phyloP scores from a whole-genome alignment of 2,797 vertebrate species.

The Lycodopsis pacificus region DNA sequence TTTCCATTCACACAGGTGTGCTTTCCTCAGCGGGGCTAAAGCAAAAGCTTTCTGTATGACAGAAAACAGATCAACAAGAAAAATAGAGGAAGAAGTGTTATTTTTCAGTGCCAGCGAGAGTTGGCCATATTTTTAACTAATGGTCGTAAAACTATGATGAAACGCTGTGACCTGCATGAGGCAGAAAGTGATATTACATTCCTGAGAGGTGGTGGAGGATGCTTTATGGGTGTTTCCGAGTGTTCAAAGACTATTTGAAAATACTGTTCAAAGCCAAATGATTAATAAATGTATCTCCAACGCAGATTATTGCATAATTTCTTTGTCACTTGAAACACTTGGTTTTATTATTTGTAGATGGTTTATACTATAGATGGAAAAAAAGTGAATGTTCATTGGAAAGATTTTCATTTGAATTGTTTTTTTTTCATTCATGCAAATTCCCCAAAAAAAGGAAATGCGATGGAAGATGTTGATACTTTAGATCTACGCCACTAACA shows the following conservation, averaged over 20 bases:
- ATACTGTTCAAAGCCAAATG: background rate
- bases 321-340: background rate
- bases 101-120: constrained; percentile 18
- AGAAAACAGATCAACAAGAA: constrained; percentile 27
- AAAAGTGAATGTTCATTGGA: background rate
- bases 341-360: background rate
- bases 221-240: constrained; percentile 18
- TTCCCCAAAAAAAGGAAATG: background rate
- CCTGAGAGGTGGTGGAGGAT: constrained; percentile 11
- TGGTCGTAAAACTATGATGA: constrained; percentile 4
- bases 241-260: background rate
- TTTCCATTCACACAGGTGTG: constrained; percentile 16
- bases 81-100: constrained; percentile 16
- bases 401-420: background rate
- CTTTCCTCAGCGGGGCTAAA: constrained; percentile 3
- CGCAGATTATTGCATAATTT: background rate
- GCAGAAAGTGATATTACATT: constrained; percentile 15
- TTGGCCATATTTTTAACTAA: constrained; percentile 28
- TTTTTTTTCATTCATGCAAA: background rate
- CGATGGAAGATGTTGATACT: background rate
- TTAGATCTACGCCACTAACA: background rate
- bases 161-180: constrained; percentile 10
- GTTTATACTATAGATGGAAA: background rate
- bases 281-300: constrained; percentile 16
- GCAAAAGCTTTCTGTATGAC: background rate